A percentile compares a stretch with the other conserved stretches of the same genome.
phyloP scores from a whole-genome alignment of 2,113 vertebrate species.

The Coturnix japonica region DNA sequence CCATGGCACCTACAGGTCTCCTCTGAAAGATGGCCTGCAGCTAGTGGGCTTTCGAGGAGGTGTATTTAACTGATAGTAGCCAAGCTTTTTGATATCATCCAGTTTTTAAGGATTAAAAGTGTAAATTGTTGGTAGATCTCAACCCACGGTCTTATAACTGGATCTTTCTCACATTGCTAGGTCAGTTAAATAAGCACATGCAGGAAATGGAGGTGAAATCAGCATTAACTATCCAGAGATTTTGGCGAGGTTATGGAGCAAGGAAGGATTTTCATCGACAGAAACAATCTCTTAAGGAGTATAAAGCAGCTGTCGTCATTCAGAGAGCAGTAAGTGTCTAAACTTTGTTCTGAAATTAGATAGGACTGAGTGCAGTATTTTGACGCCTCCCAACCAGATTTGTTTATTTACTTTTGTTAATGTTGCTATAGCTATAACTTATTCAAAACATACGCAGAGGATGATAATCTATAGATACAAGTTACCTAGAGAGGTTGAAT shows the following conservation, averaged over 20 bases:
- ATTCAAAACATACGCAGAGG: background rate
- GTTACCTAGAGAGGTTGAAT: background rate
- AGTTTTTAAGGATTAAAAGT: background rate
- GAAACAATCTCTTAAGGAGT: slow-evolving; percentile 75
- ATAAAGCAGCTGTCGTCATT: slow-evolving; percentile 86
- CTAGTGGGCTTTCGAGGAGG: background rate
- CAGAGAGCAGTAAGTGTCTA: slow-evolving; percentile 87
- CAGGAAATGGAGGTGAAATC: slow-evolving; percentile 85
- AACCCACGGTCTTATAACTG: background rate
- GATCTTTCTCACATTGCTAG: slow-evolving; percentile 64
- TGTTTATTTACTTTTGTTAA: background rate
- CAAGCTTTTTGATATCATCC: background rate
- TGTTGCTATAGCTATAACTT: background rate
- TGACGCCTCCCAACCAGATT: background rate
- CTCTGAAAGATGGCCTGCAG: background rate
- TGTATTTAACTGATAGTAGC: background rate
- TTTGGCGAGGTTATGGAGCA: slow-evolving; percentile 88
- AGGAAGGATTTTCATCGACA: slow-evolving; percentile 80
- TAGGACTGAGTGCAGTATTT: background rate
- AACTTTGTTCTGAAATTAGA: background rate
- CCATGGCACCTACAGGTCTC: background rate
- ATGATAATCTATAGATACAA: background rate
- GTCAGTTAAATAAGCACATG: slow-evolving; percentile 86
- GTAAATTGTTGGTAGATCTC: background rate
- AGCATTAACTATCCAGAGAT: slow-evolving; percentile 89